Conservation (phyloP, 1,140 invertebrate species). For the Tetramorium simillimum region DNA sequence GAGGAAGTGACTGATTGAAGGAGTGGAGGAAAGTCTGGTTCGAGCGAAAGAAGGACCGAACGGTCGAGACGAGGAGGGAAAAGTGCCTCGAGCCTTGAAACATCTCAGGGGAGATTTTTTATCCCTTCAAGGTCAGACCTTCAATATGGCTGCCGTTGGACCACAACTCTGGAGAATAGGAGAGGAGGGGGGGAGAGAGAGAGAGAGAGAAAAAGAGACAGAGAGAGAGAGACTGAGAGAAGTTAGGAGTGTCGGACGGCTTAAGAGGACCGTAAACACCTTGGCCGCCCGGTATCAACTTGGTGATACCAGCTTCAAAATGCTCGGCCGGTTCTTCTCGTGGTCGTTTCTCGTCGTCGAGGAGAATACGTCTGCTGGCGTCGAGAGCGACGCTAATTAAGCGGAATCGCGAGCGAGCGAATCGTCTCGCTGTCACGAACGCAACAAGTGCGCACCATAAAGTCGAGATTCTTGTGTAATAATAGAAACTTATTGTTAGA, state of each 20-base stretch:
- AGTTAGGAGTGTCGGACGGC: constrained; percentile 68
- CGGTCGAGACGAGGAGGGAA: constrained; percentile 57
- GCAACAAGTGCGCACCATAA: constrained; percentile 25
- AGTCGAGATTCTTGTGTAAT: constrained; percentile 40
- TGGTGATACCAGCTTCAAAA: constrained; percentile 71
- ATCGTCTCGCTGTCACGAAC: constrained; percentile 25
- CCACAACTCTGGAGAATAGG: constrained; percentile 75
- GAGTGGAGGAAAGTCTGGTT: constrained; percentile 67
- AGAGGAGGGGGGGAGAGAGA: constrained; percentile 40
- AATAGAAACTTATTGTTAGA: constrained; percentile 35
- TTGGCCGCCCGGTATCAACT: constrained; percentile 69
- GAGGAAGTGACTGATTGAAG: constrained; percentile 74
- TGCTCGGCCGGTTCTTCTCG: constrained; percentile 56
- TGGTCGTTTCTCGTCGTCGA: constrained; percentile 7
- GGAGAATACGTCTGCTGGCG: constrained; percentile 24
- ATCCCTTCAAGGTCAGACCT: constrained; percentile 84
- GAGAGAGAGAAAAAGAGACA: constrained; percentile 29
- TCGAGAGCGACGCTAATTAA: constrained; percentile 51
- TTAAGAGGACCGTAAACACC: constrained; percentile 80
- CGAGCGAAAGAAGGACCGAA: constrained; percentile 54
- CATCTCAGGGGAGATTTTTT: constrained; percentile 81
- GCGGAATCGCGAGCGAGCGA: constrained; percentile 33
- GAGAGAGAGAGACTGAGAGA: constrained; percentile 31
- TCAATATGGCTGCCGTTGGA: constrained; percentile 82
- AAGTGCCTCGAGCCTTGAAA: constrained; percentile 72